Evolutionary conservation across 2,797 vertebrate genomes (phyloP), one percentile per base, ranked within the genome.

Genomic region (Dicrostonyx torquatus): DNA sequence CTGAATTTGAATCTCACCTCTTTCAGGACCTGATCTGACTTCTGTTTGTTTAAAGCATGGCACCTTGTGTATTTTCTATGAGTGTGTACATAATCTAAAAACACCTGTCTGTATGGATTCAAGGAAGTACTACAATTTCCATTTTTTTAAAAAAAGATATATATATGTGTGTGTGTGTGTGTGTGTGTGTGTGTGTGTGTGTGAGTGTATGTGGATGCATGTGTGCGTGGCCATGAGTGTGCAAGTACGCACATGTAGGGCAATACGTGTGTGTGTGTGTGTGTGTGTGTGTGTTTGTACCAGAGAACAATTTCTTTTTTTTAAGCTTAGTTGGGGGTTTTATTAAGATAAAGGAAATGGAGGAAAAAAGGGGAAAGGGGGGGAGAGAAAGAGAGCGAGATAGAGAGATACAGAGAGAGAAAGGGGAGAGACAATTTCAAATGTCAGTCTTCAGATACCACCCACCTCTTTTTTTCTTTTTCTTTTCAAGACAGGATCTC

Each of bases 1-100:
- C 6, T 82, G 48, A 62, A 43, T 93, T 86, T 88, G 88, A 94
- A 40, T 91, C 66, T 78, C 53, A 66, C 26, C 20, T 86, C n/a
- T 90, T 83, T 72, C 72, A 50, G 4, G 10, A 50, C n/a, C 10
- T 82, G 3, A 48, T 84, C 62, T 75, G 89, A 31, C 31, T 53
- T 88, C 37, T 72, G 3, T 37, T 89, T 79, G 66, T 79, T 86
- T 87, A 26, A 92, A 78, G n/a, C 4, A 4, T 79, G 9, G 77
- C 37, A 66, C 1, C 14, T 86, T 66, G 20, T 11, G 0, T 53
- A 48, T n/a, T 10, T 86, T 83, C 85, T 82, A 1, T 29, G 40
- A 75, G 43, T 34, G 24, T 83, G 37, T 58, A 40, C n/a, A 72
- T 37, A 31, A 22, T 94, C n/a, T 91, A 73, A 82, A 82, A 78